These are phyloP conservation scores for Halictus quadricinctus DNA, from an alignment of 2,888 invertebrate genomes.

Conservation along the genomic window DNA sequence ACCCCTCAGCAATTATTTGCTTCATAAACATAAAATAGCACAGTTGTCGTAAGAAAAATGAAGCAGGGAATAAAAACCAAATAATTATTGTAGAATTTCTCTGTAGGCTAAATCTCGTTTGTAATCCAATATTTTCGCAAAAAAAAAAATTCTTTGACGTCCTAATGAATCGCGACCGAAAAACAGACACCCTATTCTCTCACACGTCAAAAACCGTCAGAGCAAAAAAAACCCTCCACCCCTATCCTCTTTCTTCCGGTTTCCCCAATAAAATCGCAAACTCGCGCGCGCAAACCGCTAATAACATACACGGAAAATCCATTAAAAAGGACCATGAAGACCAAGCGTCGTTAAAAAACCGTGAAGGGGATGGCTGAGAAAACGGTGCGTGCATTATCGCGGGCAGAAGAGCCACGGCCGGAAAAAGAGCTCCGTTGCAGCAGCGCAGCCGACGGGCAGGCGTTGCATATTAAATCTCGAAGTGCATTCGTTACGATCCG, in stretches of 20 bases:
- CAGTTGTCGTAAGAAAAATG: too few species aligned
- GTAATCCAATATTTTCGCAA: too few species aligned
- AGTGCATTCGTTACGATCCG: neutral
- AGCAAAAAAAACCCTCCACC: neutral
- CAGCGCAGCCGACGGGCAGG: neutral
- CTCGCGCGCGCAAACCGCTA: neutral
- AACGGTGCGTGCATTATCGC: neutral
- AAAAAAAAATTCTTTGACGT: too few species aligned
- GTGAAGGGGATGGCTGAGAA: neutral
- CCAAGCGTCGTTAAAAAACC: neutral
- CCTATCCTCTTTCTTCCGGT: neutral
- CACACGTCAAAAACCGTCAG: neutral
- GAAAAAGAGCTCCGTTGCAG: neutral
- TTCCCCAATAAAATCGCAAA: neutral
- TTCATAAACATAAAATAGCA: too few species aligned
- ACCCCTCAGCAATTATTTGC: too few species aligned
- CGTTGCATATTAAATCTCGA: slow-evolving; percentile 7
- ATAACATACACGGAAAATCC: slow-evolving; percentile 1
- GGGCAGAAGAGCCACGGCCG: neutral
- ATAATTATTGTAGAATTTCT: too few species aligned
- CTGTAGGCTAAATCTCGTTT: too few species aligned
- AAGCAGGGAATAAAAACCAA: too few species aligned
- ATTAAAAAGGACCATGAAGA: neutral
- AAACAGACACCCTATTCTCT: neutral
- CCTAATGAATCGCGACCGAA: neutral